Conservation (phyloP, 2,113 vertebrate species). For the Syngnathus typhle region DNA sequence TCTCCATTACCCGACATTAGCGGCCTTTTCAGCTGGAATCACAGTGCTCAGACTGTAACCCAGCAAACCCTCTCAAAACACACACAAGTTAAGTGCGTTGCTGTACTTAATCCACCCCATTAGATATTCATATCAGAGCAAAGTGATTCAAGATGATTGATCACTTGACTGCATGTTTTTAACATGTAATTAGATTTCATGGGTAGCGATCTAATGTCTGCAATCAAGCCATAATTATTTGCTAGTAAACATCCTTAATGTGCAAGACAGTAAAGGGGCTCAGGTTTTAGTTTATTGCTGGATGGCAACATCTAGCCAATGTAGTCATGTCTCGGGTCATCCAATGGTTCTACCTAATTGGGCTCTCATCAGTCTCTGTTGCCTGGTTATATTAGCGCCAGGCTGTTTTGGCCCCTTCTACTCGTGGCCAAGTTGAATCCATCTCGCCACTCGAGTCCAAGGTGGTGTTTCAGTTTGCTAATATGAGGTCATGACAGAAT, state of each 20-base stretch:
- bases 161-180: slow-evolving; percentile 45
- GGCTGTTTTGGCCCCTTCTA: slow-evolving; percentile 1
- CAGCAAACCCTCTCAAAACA: slow-evolving; percentile 44
- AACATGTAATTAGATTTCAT: slow-evolving; percentile 44
- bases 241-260: slow-evolving; percentile 48
- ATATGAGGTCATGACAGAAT: slow-evolving; percentile 58
- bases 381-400: slow-evolving; percentile 55
- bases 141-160: slow-evolving; percentile 44
- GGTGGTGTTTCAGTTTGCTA: slow-evolving; percentile 48
- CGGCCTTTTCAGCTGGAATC: slow-evolving; percentile 59
- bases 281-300: slow-evolving; percentile 30
- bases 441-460: slow-evolving; percentile 30
- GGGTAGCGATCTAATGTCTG: slow-evolving; percentile 31
- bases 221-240: slow-evolving; percentile 51
- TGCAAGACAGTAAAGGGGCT: slow-evolving; percentile 20
- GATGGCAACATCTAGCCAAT: not conserved
- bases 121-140: slow-evolving; percentile 49
- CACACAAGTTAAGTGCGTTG: slow-evolving; percentile 52
- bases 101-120: slow-evolving; percentile 55
- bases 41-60: slow-evolving; percentile 44
- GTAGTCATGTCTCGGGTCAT: slow-evolving; percentile 38
- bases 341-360: slow-evolving; percentile 47
- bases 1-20: slow-evolving; percentile 63
- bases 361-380: slow-evolving; percentile 57
- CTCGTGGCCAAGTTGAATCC: slow-evolving; percentile 48